A percentile compares a stretch with the other conserved stretches of the same genome.
These are phyloP conservation scores for Sclerurus mexicanus DNA, from an alignment of 2,113 vertebrate species.

Conservation along the genomic window DNA sequence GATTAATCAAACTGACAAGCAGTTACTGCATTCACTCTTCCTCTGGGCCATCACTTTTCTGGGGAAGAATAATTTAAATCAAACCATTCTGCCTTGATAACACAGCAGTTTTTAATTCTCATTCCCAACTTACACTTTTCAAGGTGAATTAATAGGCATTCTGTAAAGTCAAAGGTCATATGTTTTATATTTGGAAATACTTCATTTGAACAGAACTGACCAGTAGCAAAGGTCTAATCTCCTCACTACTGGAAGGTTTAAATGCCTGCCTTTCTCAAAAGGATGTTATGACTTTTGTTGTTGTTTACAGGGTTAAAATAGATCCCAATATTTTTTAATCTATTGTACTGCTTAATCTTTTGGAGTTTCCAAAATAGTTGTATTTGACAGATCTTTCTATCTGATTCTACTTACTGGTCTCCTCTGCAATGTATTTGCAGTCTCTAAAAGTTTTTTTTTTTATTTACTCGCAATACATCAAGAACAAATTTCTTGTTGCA, in stretches of 20 bases:
- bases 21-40: not conserved
- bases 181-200: not conserved
- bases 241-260: not conserved
- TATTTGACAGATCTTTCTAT: not conserved
- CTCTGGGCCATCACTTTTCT: conserved; percentile 5
- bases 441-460: not conserved
- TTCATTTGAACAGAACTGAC: not conserved
- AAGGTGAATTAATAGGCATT: not conserved
- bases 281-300: not conserved
- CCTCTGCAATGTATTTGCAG: not conserved
- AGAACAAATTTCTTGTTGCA: not conserved
- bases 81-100: conserved; percentile 22
- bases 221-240: not conserved
- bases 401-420: not conserved
- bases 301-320: not conserved
- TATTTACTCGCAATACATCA: not conserved
- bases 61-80: not conserved
- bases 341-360: not conserved
- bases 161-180: not conserved
- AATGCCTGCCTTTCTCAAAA: not conserved
- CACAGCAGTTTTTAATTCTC: not conserved
- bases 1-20: conserved; percentile 17
- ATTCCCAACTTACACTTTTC: not conserved
- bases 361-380: conserved; percentile 30
- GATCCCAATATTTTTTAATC: not conserved